A percentile compares a stretch with the other conserved stretches of the same genome.
phyloP scores from a whole-genome alignment of 2,888 invertebrate species.

The Netelia melanura region DNA sequence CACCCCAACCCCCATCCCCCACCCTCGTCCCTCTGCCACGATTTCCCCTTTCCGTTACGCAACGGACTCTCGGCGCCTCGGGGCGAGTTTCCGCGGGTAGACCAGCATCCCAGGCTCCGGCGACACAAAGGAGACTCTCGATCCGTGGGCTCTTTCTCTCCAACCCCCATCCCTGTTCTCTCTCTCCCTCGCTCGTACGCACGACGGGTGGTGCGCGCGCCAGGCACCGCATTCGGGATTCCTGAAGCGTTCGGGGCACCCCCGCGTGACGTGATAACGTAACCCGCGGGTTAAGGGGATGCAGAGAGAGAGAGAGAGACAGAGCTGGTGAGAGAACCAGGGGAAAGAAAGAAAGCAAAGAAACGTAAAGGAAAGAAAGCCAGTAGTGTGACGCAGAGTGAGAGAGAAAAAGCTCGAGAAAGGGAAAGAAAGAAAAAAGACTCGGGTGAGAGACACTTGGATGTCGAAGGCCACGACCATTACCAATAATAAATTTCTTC shows the following conservation, averaged over 20 bases:
- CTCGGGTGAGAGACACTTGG: slow-evolving; percentile 65
- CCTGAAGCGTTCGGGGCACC: slow-evolving; percentile 70
- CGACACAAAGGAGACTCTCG: slow-evolving; percentile 66
- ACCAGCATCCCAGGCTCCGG: slow-evolving; percentile 47
- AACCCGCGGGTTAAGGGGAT: slow-evolving; percentile 66
- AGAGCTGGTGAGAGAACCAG: slow-evolving; percentile 11
- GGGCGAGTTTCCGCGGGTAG: slow-evolving; percentile 59
- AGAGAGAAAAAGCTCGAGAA: slow-evolving; percentile 46
- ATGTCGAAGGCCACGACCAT: slow-evolving; percentile 71
- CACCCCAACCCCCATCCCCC: slow-evolving; percentile 15
- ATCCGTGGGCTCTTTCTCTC: slow-evolving; percentile 38
- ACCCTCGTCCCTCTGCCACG: background rate
- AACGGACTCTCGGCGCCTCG: slow-evolving; percentile 59
- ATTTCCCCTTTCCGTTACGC: slow-evolving; percentile 49
- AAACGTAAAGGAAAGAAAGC: slow-evolving; percentile 5
- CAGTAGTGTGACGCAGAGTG: background rate
- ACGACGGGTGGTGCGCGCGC: slow-evolving; percentile 50
- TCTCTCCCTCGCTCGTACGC: slow-evolving; percentile 4
- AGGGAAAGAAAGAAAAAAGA: slow-evolving; percentile 44
- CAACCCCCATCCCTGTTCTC: background rate
- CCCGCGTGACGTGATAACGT: slow-evolving; percentile 73
- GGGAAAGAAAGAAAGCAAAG: slow-evolving; percentile 12
- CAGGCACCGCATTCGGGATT: slow-evolving; percentile 69
- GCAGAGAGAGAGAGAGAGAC: slow-evolving; percentile 41
- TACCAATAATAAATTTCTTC: slow-evolving; percentile 73